These are phyloP conservation scores for Lycia hirtaria DNA, from an alignment of 2,888 invertebrate genomes.

Conservation along the genomic window DNA sequence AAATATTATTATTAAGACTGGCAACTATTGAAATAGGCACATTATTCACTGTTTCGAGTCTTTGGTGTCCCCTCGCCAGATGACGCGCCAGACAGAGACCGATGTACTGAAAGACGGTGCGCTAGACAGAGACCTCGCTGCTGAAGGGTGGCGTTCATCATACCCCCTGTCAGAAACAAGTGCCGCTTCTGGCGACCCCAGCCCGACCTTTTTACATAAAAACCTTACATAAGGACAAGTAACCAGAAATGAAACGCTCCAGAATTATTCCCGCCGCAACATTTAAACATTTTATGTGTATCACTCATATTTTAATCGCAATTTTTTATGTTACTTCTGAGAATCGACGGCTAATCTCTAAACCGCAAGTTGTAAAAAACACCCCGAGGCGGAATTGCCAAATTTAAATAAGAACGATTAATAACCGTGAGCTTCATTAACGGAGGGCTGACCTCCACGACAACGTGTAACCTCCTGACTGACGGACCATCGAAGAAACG, in stretches of 20 bases:
- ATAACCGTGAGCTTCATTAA: slow-evolving; percentile 75
- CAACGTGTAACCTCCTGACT: slow-evolving; percentile 67
- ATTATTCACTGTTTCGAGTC: slow-evolving; percentile 82
- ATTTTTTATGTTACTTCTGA: slow-evolving; percentile 66
- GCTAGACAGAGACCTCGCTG: slow-evolving; percentile 55
- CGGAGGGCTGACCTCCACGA: slow-evolving; percentile 62
- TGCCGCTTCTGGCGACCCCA: slow-evolving; percentile 78
- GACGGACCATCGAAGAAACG: slow-evolving; percentile 60
- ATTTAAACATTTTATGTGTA: slow-evolving; percentile 45
- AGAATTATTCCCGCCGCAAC: slow-evolving; percentile 44
- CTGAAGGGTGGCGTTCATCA: slow-evolving; percentile 77
- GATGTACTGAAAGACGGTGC: slow-evolving; percentile 68
- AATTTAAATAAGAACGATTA: slow-evolving; percentile 80
- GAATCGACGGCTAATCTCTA: slow-evolving; percentile 75
- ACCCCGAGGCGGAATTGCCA: slow-evolving; percentile 64
- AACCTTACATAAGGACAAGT: slow-evolving; percentile 33
- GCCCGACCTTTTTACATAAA: slow-evolving; percentile 64
- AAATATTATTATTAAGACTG: slow-evolving; percentile 68
- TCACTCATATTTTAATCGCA: slow-evolving; percentile 61
- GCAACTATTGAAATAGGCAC: slow-evolving; percentile 63
- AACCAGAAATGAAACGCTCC: slow-evolving; percentile 28
- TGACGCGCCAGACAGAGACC: slow-evolving; percentile 69
- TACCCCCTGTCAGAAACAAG: slow-evolving; percentile 79
- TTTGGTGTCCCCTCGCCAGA: slow-evolving; percentile 80
- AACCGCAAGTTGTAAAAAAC: slow-evolving; percentile 77